Evolutionary conservation across 1,140 invertebrate genomes (phyloP).

Genomic region (Drosophila lini): DNA sequence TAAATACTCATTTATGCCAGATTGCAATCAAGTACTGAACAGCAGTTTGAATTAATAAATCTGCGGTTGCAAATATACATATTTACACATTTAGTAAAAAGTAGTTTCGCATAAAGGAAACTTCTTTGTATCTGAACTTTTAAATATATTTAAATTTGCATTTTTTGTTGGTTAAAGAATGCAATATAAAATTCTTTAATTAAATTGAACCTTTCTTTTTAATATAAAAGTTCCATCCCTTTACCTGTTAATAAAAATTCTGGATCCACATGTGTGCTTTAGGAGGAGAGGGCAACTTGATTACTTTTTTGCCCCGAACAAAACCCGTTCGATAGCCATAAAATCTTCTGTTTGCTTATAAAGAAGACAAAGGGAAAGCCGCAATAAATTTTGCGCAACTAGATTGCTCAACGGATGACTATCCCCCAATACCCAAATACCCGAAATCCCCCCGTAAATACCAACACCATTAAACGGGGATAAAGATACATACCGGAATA

Average conservation of each 20-base stretch:
- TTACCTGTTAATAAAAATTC: conserved; percentile 13
- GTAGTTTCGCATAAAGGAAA: too few species aligned
- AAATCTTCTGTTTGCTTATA: conserved; percentile 35
- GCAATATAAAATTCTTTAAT: background rate
- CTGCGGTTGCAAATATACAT: background rate
- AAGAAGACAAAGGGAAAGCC: conserved; percentile 69
- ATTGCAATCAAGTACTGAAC: background rate
- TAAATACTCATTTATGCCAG: background rate
- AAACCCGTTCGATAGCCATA: conserved; percentile 16
- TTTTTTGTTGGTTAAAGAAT: background rate
- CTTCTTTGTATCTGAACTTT: background rate
- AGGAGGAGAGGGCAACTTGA: conserved; percentile 10
- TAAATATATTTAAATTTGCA: background rate
- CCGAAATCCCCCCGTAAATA: conserved; percentile 11
- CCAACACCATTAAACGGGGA: conserved; percentile 23
- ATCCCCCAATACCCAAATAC: conserved; percentile 9
- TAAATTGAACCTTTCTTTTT: background rate
- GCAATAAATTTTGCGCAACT: conserved; percentile 77
- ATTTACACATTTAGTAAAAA: background rate
- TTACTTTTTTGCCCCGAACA: conserved; percentile 21
- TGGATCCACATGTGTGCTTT: background rate
- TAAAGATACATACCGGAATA: conserved; percentile 25
- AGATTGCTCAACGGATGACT: conserved; percentile 57
- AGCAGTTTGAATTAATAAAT: background rate
- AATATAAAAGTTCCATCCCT: too few species aligned